phyloP scores from a whole-genome alignment of 2,797 vertebrate species.

The Molossus molossus region DNA sequence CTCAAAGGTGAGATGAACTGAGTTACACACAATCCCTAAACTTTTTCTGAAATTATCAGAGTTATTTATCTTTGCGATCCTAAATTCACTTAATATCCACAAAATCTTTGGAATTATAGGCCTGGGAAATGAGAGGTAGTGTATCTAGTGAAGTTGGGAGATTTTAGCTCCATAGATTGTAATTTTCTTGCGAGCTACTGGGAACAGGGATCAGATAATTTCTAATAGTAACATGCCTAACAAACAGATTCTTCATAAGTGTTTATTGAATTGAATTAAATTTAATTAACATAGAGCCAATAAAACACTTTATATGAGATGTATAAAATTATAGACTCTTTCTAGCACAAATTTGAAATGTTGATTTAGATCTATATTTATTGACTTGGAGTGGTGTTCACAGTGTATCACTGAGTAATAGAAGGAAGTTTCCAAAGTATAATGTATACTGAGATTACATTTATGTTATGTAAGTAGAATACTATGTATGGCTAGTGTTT shows the following conservation, averaged over 20 bases:
- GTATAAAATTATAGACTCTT: conserved; percentile 54
- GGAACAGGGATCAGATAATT: neutral
- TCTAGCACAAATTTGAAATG: conserved; percentile 55
- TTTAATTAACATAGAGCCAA: conserved; percentile 56
- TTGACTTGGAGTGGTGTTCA: conserved; percentile 23
- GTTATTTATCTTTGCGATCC: neutral
- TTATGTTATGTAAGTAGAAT: conserved; percentile 16
- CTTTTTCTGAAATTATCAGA: neutral
- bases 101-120: neutral
- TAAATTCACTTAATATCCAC: neutral
- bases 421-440: conserved; percentile 5
- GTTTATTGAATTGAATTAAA: conserved; percentile 50
- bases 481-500: neutral
- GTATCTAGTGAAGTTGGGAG: neutral
- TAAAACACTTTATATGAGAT: conserved; percentile 31
- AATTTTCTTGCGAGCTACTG: neutral
- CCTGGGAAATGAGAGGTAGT: neutral
- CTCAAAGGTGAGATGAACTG: neutral
- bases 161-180: neutral
- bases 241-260: neutral
- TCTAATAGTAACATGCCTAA: neutral
- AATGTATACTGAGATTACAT: neutral
- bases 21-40: conserved; percentile 31
- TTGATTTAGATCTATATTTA: conserved; percentile 49
- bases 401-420: neutral